These are phyloP conservation scores for Ammodytes marinus DNA, from an alignment of 2,113 vertebrate genomes.

Conservation along the genomic window DNA sequence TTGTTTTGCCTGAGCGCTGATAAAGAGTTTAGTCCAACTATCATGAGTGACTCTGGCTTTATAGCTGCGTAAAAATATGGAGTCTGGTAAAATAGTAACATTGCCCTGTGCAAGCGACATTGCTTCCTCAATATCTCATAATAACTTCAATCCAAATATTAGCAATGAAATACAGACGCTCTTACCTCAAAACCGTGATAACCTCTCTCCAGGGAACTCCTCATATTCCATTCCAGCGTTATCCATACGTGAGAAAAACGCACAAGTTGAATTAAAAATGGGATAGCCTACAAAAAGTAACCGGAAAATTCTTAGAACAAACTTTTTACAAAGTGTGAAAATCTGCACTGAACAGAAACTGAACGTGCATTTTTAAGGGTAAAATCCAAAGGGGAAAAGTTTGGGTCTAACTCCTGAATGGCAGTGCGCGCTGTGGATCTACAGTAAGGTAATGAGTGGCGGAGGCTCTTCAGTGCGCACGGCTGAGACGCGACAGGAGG, in stretches of 20 bases:
- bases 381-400: background rate
- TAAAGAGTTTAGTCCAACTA: background rate
- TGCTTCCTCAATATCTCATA: background rate
- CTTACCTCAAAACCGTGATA: conserved; percentile 61
- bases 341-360: background rate
- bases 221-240: conserved; percentile 48
- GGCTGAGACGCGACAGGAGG: conserved; percentile 56
- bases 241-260: background rate
- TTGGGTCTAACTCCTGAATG: background rate
- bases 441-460: background rate
- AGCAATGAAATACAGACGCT: conserved; percentile 7
- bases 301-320: background rate
- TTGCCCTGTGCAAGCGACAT: background rate
- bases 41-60: background rate
- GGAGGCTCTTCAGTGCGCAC: background rate
- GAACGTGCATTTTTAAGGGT: background rate
- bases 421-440: conserved; percentile 9
- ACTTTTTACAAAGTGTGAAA: background rate
- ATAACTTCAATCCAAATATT: background rate
- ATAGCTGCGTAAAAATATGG: background rate
- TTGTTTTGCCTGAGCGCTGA: background rate
- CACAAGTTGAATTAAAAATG: background rate
- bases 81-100: conserved; percentile 4
- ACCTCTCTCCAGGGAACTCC: background rate
- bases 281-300: background rate